phyloP scores from a whole-genome alignment of 2,888 invertebrate genomes.

The Epinotia nisella region DNA sequence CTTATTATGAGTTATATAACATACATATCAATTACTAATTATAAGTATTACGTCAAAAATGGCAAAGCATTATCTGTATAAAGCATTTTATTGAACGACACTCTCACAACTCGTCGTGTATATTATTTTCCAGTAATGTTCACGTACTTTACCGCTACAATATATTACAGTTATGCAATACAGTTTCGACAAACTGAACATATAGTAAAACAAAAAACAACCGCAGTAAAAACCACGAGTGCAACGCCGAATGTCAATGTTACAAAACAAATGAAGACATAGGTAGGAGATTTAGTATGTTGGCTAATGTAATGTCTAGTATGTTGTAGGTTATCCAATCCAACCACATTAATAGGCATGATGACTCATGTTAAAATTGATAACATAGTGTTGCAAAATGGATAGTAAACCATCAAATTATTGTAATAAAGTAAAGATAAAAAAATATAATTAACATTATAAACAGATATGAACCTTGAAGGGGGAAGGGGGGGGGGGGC shows the following conservation, averaged over 20 bases:
- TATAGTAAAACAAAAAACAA: conserved; percentile 7
- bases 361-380: too few species aligned
- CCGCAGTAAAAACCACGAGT: conserved; percentile 1
- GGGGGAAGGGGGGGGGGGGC: too few species aligned
- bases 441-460: too few species aligned
- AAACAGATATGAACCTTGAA: too few species aligned
- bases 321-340: not conserved
- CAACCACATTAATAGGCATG: too few species aligned
- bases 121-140: not conserved
- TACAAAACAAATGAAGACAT: conserved; percentile 41
- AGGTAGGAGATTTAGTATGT: not conserved
- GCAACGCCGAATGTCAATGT: conserved; percentile 40
- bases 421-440: too few species aligned
- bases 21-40: conserved; percentile 5
- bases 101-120: not conserved
- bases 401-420: too few species aligned
- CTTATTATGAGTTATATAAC: not conserved
- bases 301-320: not conserved
- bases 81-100: not conserved
- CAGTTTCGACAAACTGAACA: conserved; percentile 13
- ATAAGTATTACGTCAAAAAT: not conserved
- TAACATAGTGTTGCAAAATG: too few species aligned
- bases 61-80: not conserved
- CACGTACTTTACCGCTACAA: not conserved
- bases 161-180: not conserved